These are phyloP conservation scores for Ammospiza maritima DNA, from an alignment of 2,797 vertebrate genomes.

Conservation along the genomic window DNA sequence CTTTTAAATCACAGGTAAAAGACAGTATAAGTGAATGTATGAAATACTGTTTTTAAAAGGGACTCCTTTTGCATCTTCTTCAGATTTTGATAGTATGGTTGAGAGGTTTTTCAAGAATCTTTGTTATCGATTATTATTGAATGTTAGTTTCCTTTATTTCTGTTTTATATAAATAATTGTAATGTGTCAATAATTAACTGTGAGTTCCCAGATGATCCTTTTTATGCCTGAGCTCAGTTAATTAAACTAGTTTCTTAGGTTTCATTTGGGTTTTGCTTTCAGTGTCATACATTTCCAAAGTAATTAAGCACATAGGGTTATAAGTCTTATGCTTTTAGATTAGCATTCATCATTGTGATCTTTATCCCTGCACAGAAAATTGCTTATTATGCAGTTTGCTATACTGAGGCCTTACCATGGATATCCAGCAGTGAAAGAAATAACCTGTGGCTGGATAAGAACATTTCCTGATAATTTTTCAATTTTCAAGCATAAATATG, in stretches of 20 bases:
- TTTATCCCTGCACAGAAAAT: conserved; percentile 85
- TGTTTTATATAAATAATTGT: conserved; percentile 26
- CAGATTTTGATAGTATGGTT: not conserved
- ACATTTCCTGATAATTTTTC: conserved; percentile 87
- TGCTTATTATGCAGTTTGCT: conserved; percentile 85
- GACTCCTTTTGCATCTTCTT: not conserved
- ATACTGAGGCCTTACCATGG: conserved; percentile 70
- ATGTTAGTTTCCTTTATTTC: conserved; percentile 34
- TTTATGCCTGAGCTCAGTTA: conserved; percentile 47
- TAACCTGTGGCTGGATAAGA: conserved; percentile 81
- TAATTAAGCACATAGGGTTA: conserved; percentile 84
- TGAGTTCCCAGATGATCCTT: conserved; percentile 37
- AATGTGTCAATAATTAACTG: conserved; percentile 52
- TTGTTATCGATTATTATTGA: not conserved
- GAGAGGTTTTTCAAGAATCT: not conserved
- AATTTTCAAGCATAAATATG: conserved; percentile 82
- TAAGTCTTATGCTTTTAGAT: conserved; percentile 77
- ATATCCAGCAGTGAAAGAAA: conserved; percentile 75
- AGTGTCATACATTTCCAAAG: conserved; percentile 67
- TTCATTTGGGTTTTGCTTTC: conserved; percentile 69
- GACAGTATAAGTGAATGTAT: conserved; percentile 24
- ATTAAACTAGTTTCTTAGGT: conserved; percentile 61
- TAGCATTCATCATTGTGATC: conserved; percentile 82
- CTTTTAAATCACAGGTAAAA: conserved; percentile 90
- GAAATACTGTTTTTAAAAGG: conserved; percentile 5